Evolutionary conservation across 2,797 vertebrate species (phyloP).

Genomic region (Echiichthys vipera): DNA sequence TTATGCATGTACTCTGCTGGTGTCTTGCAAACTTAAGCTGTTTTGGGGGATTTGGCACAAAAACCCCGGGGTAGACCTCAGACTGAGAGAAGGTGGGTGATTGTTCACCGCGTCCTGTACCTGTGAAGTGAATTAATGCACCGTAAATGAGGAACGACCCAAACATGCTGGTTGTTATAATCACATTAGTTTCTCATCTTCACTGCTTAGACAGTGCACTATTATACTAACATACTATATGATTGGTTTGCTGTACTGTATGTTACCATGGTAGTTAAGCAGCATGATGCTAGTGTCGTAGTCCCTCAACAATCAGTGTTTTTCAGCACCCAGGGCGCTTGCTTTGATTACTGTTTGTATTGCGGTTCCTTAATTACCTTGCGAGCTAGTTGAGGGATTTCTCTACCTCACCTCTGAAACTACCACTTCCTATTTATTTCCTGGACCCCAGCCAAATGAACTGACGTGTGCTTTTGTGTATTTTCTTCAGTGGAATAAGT

Average conservation of each 20-base stretch:
- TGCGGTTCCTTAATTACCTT: conserved; percentile 56
- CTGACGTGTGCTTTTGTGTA: background rate
- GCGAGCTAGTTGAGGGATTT: conserved; percentile 29
- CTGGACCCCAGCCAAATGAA: background rate
- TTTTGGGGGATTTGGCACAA: conserved; percentile 22
- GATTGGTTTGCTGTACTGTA: background rate
- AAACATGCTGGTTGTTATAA: conserved; percentile 2
- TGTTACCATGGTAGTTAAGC: background rate
- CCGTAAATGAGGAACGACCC: conserved; percentile 29
- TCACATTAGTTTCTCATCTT: background rate
- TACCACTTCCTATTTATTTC: background rate
- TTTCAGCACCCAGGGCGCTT: conserved; percentile 35
- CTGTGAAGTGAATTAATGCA: conserved; percentile 62
- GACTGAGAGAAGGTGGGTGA: background rate
- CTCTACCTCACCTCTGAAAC: conserved; percentile 1
- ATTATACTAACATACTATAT: background rate
- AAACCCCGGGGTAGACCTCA: background rate
- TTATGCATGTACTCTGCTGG: conserved; percentile 2
- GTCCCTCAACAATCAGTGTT: conserved; percentile 47
- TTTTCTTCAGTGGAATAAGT: conserved; percentile 4
- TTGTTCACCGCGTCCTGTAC: conserved; percentile 43
- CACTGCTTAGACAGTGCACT: background rate
- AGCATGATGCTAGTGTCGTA: conserved; percentile 19
- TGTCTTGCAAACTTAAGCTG: conserved; percentile 13
- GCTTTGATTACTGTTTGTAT: conserved; percentile 52